These are phyloP conservation scores for Anas platyrhynchos DNA, from an alignment of 2,113 vertebrate species.

Conservation along the genomic window DNA sequence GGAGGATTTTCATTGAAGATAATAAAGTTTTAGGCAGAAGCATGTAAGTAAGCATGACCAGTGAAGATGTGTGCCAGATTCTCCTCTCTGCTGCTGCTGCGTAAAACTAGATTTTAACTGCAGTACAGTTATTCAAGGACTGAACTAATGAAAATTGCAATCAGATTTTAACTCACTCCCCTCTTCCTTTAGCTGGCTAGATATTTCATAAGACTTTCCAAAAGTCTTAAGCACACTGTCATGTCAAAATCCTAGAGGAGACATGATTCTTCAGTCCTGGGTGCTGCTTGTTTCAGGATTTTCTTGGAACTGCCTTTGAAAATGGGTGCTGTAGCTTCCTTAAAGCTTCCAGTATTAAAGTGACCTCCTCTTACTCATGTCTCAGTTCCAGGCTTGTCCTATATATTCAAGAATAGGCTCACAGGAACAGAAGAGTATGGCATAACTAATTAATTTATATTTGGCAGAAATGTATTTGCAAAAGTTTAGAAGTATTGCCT, in stretches of 20 bases:
- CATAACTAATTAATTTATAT: constrained; percentile 14
- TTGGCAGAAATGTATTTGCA: constrained; percentile 22
- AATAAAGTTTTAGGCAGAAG: background rate
- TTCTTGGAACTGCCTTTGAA: background rate
- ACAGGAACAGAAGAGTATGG: background rate
- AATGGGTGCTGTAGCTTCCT: background rate
- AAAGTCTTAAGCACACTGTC: background rate
- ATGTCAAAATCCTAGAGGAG: background rate
- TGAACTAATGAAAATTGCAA: background rate
- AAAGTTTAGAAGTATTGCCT: background rate
- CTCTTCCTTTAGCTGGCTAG: background rate
- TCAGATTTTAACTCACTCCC: background rate
- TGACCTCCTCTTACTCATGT: background rate
- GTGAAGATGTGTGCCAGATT: background rate
- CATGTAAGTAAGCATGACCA: background rate
- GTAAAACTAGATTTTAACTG: background rate
- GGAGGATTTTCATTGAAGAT: background rate
- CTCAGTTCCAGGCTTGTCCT: background rate
- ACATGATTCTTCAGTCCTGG: background rate
- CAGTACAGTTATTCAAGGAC: background rate
- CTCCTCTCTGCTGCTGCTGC: background rate
- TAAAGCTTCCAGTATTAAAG: background rate
- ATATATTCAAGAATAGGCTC: background rate
- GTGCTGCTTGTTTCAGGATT: background rate
- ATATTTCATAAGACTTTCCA: background rate